Conservation (phyloP, 2,888 invertebrate species). For the Oxycera nigricornis region DNA sequence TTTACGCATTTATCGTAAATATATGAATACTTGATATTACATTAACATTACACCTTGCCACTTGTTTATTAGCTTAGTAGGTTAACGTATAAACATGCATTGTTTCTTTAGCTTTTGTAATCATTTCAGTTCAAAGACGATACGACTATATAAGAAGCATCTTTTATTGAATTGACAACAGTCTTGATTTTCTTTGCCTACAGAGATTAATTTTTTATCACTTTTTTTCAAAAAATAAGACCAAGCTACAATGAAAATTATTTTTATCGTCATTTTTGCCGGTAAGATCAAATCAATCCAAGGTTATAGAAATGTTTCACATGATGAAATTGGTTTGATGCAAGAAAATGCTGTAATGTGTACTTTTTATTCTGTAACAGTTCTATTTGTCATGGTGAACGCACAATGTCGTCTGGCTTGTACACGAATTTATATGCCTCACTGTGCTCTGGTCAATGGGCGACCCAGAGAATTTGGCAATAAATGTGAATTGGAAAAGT, state of each 20-base stretch:
- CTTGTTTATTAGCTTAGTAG: background rate
- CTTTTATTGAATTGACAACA: background rate
- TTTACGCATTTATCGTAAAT: too few species aligned
- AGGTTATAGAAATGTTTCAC: too few species aligned
- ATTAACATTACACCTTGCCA: background rate
- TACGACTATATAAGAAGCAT: background rate
- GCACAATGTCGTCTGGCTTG: constrained; percentile 1
- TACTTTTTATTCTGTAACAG: too few species aligned
- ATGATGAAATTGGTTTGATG: too few species aligned
- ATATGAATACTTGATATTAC: too few species aligned
- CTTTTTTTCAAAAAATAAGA: background rate
- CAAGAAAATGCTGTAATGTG: too few species aligned
- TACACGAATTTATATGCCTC: constrained; percentile 1
- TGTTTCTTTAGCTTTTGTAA: background rate
- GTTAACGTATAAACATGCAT: background rate
- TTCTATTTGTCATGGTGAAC: background rate
- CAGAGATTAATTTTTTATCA: background rate
- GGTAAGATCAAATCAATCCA: background rate
- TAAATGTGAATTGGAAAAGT: constrained; percentile 11
- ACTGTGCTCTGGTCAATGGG: background rate
- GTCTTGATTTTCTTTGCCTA: background rate
- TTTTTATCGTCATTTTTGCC: background rate
- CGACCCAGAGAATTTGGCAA: background rate
- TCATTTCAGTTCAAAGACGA: background rate
- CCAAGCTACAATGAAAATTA: background rate